Evolutionary conservation across 2,113 vertebrate genomes (phyloP), one percentile per base, ranked within the genome.

Genomic region (Microtus richardsoni): DNA sequence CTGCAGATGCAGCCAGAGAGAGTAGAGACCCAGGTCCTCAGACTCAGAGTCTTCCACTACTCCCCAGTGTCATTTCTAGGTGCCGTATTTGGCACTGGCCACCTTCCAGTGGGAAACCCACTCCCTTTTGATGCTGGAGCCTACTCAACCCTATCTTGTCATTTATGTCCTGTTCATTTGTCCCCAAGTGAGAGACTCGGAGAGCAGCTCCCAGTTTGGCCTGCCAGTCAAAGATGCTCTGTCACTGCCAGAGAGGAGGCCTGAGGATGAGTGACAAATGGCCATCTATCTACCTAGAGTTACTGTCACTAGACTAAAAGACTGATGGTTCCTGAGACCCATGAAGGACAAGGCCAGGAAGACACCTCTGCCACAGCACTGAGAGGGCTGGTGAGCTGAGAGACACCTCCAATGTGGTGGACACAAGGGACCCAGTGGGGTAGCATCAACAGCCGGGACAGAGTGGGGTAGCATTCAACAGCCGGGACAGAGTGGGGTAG

Each of bases 221-320:
- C 90, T 91, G 92, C 75, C 80, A 93, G 88, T 94, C 88, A 95
- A 93, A 75, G 58, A 39, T 13, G 24, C 28, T 22, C 54, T 12
- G 80, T 95, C 94, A 94, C 24, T 33, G 70, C 89, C 62, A 26
- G 86, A 92, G 93, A 85, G 68, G 66, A 90, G 82, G 47, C 60
- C 49, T 52, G 30, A 64, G n/a, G 26, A 86, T 1, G 7, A 95
- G 47, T 96, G 91, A 96, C 93, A 93, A 90, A 96, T 44, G 36
- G 36, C 88, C 49, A 7, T 85, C 28, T 5, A 0, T 91, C 78
- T 89, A 28, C 6, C 26, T 11, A 87, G 91, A 94, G 62, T 80
- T 92, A 91, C 64, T 88, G 87, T 30, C 71, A 5, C 64, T 94
- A 80, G 64, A n/a, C 0, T 0, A n/a, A 84, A 49, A 49, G 52